Base-by-base conservation (phyloP, 1,140 invertebrate genomes). In the Macrobrachium rosenbergii region DNA sequence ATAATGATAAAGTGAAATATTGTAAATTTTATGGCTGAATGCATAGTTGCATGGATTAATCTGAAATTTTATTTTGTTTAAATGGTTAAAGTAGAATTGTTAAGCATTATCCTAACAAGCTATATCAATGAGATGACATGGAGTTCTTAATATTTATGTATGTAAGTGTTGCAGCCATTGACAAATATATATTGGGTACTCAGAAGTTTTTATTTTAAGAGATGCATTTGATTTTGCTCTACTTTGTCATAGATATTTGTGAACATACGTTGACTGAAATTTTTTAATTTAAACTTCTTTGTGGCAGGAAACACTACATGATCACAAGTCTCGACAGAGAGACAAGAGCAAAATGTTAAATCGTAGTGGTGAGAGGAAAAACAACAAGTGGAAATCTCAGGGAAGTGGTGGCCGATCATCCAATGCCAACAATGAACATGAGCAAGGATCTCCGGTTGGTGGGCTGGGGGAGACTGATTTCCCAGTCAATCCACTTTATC, bases 301-400 rank as follows among this genome's bases (percentile, higher is more conserved):
- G 7, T 52, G 52, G 7, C 84, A 87, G 84, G 84, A 87, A 21
- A 75, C 60, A 6, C 64, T 75, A 6, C 84, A 87, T 17, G 84
- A 87, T 63, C 84, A 87, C 63, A 87, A 87, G 21, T 45, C 84
- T 17, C 84, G 84, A 10, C 84, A 81, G 37, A 52, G 84, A 60
- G 84, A 87, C 69, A 87, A 87, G 69, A 64, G 84, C 59, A 87
- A 87, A 67, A 87, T 87, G 23, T 58, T 87, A 58, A 87, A 87
- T 63, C 84, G 84, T 12, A 87, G 73, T 63, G 5, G 80, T 16
- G 84, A 87, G 21, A 87, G 81, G 76, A 87, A 87, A 60, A 87
- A 87, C 69, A 87, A 87, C 67, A 87, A 82, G 78, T 87, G 84
- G 84, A 87, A 87, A 67, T 80, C 84, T 23, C 52, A 67, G 0